phyloP scores from a whole-genome alignment of 2,888 invertebrate species.

The Drosophila barbarae region DNA sequence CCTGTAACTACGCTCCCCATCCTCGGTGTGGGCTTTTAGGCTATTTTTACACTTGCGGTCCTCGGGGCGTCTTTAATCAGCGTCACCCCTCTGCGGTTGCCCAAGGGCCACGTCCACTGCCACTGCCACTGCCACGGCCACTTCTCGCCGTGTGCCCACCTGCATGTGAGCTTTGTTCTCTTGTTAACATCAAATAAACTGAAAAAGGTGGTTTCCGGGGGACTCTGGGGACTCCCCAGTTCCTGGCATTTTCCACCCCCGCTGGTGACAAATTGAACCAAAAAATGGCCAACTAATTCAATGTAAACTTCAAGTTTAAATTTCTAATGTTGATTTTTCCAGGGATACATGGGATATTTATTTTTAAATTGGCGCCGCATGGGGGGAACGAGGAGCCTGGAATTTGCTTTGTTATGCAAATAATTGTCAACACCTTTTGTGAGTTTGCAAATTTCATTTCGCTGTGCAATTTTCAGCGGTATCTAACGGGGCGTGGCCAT shows the following conservation, averaged over 20 bases:
- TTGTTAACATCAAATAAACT: conserved; percentile 37
- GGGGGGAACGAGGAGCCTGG: conserved; percentile 4
- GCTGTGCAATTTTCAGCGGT: conserved; percentile 55
- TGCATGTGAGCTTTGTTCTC: conserved; percentile 33
- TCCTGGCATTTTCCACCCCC: conserved; percentile 7
- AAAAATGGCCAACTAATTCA: conserved; percentile 22
- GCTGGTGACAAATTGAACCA: conserved; percentile 23
- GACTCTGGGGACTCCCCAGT: background rate
- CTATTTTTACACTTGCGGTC: conserved; percentile 47
- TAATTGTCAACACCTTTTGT: conserved; percentile 74
- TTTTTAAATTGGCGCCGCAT: conserved; percentile 5
- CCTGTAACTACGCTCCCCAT: conserved; percentile 8
- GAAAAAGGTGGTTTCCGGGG: conserved; percentile 17
- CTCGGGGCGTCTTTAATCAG: conserved; percentile 50
- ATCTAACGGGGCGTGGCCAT: conserved; percentile 54
- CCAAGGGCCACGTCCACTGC: background rate
- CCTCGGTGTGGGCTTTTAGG: conserved; percentile 12
- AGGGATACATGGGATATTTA: conserved; percentile 15
- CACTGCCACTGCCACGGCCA: background rate
- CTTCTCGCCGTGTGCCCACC: conserved; percentile 22
- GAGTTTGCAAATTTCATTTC: conserved; percentile 71
- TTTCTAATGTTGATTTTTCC: conserved; percentile 37
- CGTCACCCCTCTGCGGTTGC: conserved; percentile 30
- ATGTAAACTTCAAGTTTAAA: conserved; percentile 40
- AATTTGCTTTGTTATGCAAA: conserved; percentile 73